Conservation (phyloP, 1,140 invertebrate genomes). For the Latrodectus geometricus region DNA sequence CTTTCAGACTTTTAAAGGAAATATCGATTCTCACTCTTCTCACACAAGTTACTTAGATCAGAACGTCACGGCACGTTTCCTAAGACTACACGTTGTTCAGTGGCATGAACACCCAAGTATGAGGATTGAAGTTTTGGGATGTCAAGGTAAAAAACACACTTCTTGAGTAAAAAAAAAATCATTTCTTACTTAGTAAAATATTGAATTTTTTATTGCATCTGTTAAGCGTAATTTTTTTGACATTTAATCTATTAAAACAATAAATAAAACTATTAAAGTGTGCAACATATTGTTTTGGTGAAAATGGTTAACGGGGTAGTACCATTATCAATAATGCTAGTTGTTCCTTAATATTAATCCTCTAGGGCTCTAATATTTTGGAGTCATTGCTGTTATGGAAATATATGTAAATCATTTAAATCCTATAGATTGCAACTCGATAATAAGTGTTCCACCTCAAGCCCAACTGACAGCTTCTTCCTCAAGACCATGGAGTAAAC, state of each 20-base stretch:
- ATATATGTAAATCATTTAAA: background rate
- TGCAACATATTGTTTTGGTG: no score
- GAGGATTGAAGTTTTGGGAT: slow-evolving; percentile 73
- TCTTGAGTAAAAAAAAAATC: background rate
- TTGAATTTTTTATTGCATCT: background rate
- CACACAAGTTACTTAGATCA: slow-evolving; percentile 72
- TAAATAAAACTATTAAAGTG: no score
- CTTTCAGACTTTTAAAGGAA: slow-evolving; percentile 72
- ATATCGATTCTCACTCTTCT: slow-evolving; percentile 72
- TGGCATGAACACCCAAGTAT: slow-evolving; percentile 74
- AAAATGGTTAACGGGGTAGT: no score
- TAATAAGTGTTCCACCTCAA: slow-evolving; percentile 73
- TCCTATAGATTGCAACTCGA: slow-evolving; percentile 72
- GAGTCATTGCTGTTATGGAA: no score
- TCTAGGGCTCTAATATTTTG: no score
- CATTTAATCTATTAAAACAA: no score
- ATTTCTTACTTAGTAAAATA: background rate
- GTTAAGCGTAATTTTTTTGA: background rate
- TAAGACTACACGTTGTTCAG: slow-evolving; percentile 72
- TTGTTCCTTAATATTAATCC: no score
- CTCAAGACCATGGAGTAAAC: slow-evolving; percentile 68
- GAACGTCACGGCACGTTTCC: slow-evolving; percentile 72
- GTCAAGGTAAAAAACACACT: slow-evolving; percentile 70
- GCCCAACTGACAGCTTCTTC: slow-evolving; percentile 72
- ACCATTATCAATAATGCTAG: no score